phyloP scores from a whole-genome alignment of 2,888 invertebrate species.

The Orthonevra nobilis region DNA sequence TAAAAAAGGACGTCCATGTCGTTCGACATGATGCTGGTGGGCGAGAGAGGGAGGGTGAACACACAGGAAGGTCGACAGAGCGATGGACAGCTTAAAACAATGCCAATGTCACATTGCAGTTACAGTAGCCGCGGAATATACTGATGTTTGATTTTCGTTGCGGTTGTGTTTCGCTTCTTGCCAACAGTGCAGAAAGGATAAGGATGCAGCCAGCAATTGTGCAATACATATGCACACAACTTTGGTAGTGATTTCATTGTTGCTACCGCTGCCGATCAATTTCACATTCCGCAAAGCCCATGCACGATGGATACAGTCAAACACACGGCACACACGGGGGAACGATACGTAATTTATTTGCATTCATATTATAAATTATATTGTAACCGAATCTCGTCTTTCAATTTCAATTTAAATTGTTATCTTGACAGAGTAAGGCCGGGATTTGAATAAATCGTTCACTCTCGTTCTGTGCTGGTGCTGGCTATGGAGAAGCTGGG shows the following conservation, averaged over 20 bases:
- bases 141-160: constrained; percentile 64
- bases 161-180: constrained; percentile 14
- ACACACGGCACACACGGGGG: constrained; percentile 17
- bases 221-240: constrained; percentile 49
- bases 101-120: constrained; percentile 68
- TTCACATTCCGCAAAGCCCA: constrained; percentile 53
- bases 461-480: constrained; percentile 72
- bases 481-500: constrained; percentile 43
- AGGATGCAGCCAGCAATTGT: constrained; percentile 38
- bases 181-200: constrained; percentile 22
- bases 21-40: constrained; percentile 14
- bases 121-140: constrained; percentile 57
- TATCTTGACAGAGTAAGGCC: constrained; percentile 78
- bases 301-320: constrained; percentile 36
- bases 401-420: constrained; percentile 80
- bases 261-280: constrained; percentile 63
- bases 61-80: constrained; percentile 64
- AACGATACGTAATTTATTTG: constrained; percentile 69
- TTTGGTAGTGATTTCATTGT: constrained; percentile 61
- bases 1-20: constrained; percentile 56
- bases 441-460: constrained; percentile 77
- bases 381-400: constrained; percentile 80
- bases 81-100: constrained; percentile 70
- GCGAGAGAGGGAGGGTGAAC: constrained; percentile 42
- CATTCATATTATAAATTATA: constrained; percentile 78